Evolutionary conservation across 2,113 vertebrate genomes (phyloP), one percentile per base, ranked within the genome.

Genomic region (Scytalopus superciliaris): DNA sequence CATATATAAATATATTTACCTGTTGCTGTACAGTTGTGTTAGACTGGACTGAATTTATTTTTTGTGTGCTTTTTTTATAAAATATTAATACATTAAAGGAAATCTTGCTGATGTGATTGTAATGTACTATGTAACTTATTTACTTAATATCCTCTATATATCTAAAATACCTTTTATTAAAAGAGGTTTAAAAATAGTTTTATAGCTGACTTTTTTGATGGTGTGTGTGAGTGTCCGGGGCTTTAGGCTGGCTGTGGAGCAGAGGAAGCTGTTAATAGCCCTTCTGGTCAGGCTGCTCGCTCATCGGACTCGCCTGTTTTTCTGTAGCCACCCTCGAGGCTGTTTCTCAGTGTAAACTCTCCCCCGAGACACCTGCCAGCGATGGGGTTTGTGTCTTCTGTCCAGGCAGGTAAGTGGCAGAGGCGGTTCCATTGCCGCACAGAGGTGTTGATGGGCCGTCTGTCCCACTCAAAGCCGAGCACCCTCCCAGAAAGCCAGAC

Each of bases 111-210:
- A 98, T 98, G 98, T 98, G 98, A 98, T 98, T 98, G 98, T 98
- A 98, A 98, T 98, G 98, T 98, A 97, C 97, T 89, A 97, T 98
- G 98, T 98, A 98, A 98, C 98, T 98, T 98, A 98, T 98, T 98
- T 98, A 98, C 98, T 97, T 98, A 97, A 98, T 98, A 98, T 97
- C 95, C 95, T 97, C 97, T 98, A 96, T 98, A 98, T 97, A 97
- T 97, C 97, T 96, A 92, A 98, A 88, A 94, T 95, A 45, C 97
- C 97, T 98, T 98, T 98, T 98, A 98, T 98, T 98, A 98, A 98
- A 98, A 96, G 98, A 98, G 97, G 97, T 97, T 98, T 95, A 95
- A 98, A 98, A 96, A 28, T 22, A 70, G 30, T 40, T 93, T 87
- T 68, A 40, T 42, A 93, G 81, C 63, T 42, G 89, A 85, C 47